These are phyloP conservation scores for Anolis sagrei DNA, from an alignment of 2,113 vertebrate genomes.

Conservation along the genomic window DNA sequence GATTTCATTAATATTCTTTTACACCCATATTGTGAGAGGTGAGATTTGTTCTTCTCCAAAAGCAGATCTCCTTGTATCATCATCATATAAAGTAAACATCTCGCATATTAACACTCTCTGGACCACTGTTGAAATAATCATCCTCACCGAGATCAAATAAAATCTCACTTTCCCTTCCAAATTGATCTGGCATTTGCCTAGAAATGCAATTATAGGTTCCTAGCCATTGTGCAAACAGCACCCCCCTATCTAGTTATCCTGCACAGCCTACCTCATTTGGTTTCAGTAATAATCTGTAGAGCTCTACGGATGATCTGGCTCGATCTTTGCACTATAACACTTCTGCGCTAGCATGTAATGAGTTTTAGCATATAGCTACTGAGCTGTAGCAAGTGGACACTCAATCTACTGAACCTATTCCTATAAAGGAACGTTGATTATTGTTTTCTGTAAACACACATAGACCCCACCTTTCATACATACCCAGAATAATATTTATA, in stretches of 20 bases:
- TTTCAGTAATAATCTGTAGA: background rate
- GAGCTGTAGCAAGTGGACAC: background rate
- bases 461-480: background rate
- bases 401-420: background rate
- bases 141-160: background rate
- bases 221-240: background rate
- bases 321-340: background rate
- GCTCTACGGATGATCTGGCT: background rate
- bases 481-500: background rate
- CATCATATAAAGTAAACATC: background rate
- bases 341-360: background rate
- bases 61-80: too few relatives aligned
- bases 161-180: background rate
- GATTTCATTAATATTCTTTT: too few relatives aligned
- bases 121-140: background rate
- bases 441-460: background rate
- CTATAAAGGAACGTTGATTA: background rate
- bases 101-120: too few relatives aligned
- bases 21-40: background rate
- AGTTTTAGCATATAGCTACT: background rate
- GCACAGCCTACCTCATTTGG: too few relatives aligned
- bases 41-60: background rate
- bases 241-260: background rate
- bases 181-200: too few relatives aligned
- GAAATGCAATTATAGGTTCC: background rate